Conservation (phyloP, 2,797 vertebrate genomes). For the Ctenopoma multispine region DNA sequence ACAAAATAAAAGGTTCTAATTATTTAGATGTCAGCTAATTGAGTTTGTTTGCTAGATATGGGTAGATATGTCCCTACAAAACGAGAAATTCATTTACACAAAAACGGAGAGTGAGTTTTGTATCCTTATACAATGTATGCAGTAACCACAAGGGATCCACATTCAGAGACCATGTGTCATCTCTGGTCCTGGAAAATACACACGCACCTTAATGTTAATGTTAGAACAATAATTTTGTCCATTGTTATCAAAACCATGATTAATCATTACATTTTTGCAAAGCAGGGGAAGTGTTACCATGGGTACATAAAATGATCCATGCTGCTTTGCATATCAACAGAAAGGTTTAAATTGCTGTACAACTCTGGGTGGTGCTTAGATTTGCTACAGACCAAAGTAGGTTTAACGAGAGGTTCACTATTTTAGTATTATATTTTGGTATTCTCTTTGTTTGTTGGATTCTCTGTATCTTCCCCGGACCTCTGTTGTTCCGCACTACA, state of each 20-base stretch:
- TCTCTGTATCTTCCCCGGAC: conserved; percentile 34
- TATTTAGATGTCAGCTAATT: conserved; percentile 14
- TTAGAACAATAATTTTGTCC: conserved; percentile 62
- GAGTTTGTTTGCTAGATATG: conserved; percentile 14
- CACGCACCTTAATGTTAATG: conserved; percentile 42
- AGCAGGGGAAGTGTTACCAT: conserved; percentile 75
- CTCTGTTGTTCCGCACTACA: conserved; percentile 55
- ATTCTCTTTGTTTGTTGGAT: background rate
- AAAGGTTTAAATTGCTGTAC: conserved; percentile 75
- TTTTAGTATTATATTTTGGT: background rate
- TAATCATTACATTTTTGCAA: conserved; percentile 81
- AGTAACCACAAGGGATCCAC: conserved; percentile 26
- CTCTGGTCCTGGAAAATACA: background rate
- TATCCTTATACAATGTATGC: conserved; percentile 1
- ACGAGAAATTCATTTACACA: conserved; percentile 7
- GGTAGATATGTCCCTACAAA: conserved; percentile 10
- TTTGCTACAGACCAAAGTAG: conserved; percentile 47
- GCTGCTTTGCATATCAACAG: conserved; percentile 83
- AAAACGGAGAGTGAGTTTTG: conserved; percentile 26
- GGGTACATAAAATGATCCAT: conserved; percentile 73
- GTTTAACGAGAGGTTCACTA: conserved; percentile 43
- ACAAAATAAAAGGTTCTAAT: conserved; percentile 24
- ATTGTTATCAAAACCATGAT: conserved; percentile 76
- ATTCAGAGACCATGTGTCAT: conserved; percentile 6
- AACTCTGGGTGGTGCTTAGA: conserved; percentile 46